Base-by-base conservation (phyloP, 1,140 invertebrate species). In the Sitophilus oryzae region DNA sequence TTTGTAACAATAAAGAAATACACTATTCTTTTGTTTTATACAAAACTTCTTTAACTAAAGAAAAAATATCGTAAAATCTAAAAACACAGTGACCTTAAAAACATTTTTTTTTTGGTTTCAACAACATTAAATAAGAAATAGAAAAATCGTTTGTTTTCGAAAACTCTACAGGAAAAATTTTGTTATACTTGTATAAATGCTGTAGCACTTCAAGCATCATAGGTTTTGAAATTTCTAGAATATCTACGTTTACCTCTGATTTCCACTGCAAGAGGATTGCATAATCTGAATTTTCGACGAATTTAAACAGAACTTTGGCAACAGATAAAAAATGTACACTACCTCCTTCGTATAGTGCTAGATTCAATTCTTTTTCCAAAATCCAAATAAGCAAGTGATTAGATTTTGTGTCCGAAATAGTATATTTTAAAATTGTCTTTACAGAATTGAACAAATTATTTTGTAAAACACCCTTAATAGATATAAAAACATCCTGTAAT, bases 311-410 rank as follows among this genome's bases (percentile, higher is more conserved):
- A 23, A 78, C 70, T 66, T 79, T 79, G 2, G 63, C 66, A 38
- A 69, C 68, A 35, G 59, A n/a, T 38, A 45, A 67, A 60, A 41
- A 74, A 64, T 63, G 68, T 69, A 47, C 11, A 48, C 56, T 61
- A 6, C 67, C 54, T 4, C 66, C 62, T 34, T 56, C 50, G 20
- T 66, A 60, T 54, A 60, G 47, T 10, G 61, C 25, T 22, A 79
- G 70, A 58, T 77, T 72, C 22, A 80, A 64, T 50, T 77, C 72
- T 52, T 75, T 78, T 60, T 81, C 78, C 64, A 79, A 74, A 8
- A 79, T 64, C 77, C 78, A 79, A 21, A 81, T 65, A 1, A 79
- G 62, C 14, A 79, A 52, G 61, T 70, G 76, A 60, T 79, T 72
- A 6, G 36, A 52, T 30, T 52, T 18, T 23, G 41, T 58, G 11